Base-by-base conservation (phyloP, 2,113 vertebrate species). In the Choloepus hoffmanni region DNA sequence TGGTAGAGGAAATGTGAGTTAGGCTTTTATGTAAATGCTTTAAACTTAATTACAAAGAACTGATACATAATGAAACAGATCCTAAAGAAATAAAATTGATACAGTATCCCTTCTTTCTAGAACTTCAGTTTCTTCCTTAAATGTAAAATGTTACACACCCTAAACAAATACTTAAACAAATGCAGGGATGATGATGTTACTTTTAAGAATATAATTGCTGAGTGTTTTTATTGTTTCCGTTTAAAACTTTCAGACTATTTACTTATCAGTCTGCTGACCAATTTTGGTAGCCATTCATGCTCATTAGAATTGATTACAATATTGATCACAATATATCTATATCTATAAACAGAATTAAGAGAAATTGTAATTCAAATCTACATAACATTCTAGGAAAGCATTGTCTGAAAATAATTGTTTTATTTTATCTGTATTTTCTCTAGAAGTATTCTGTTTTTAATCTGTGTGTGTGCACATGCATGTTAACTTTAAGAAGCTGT, bases 381-480 rank as follows among this genome's bases (percentile, higher is more conserved):
- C 43, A n/a, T 68, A 65, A 53, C 60, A 24, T 70, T 79, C 36
- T 81, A 92, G 65, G 62, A 95, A 76, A 92, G 30, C 5, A 55
- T 63, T 83, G 65, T 45, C 26, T 55, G 50, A 50, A 43, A 85
- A 5, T 79, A 65, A 28, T 79, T 91, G 36, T 55, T 92, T 86
- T 70, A 30, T 63, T 92, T 85, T 24, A 62, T n/a, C 48, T 73
- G 78, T 16, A 89, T 83, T 90, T 94, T 81, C 36, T 88, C 53
- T 13, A 68, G 53, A 79, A 85, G 48, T 55, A 85, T 26, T 67
- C 33, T 19, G 1, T 55, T 58, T 67, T 60, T 74, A 68, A 77
- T 74, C 40, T 12, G 19, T 62, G 16, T 43, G 15, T 60, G 9
- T 87, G 26, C 30, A 3, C 28, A 5, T 19, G 36, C 10, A 3